Base-by-base conservation (phyloP, 2,888 invertebrate species). In the Tyria jacobaeae region DNA sequence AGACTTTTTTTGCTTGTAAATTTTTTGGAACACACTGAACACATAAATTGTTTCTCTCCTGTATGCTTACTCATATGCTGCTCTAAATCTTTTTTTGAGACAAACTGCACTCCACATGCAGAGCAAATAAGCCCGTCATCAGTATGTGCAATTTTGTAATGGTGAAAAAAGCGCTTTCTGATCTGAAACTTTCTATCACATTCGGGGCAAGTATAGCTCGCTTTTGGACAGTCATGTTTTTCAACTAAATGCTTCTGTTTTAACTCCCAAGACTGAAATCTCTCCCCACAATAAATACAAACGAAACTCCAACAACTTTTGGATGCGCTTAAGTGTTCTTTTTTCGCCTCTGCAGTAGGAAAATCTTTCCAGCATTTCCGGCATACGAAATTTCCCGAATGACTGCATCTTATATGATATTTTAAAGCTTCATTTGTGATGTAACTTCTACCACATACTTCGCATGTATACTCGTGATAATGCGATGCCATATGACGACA, bases 31-130 rank as follows among this genome's bases (percentile, higher is more conserved):
- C 95, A 95, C 1, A 93, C 76, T 0, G 80, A 75, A 66, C 95
- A 95, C 48, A 86, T 80, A 37, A 86, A 90, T 1, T 81, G 78
- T 63, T 93, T 94, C 60, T 94, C 94, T 3, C 91, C 89, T 0
- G 94, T 93, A 71, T 95, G 95, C 1, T 88, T 88, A 0, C 91
- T 81, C 54, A 83, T 86, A 64, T 95, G 95, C 1, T 94, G 87
- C 3, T 90, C 86, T 44, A 91, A 70, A 12, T 76, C 68, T 12
- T 76, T 79, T 47, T 85, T 87, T 0, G 83, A 82, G 1, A 73
- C 75, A 70, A 90, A 91, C 54, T 86, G 89, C 5, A 86, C 70
- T 0, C 88, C 88, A 51, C 92, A 92, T 41, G 82, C 87, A 0
- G 86, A 75, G 63, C 92, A 92, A 0, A 82, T 63, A 14, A 80